phyloP scores from a whole-genome alignment of 2,797 vertebrate species.

The Brachymystax lenok region DNA sequence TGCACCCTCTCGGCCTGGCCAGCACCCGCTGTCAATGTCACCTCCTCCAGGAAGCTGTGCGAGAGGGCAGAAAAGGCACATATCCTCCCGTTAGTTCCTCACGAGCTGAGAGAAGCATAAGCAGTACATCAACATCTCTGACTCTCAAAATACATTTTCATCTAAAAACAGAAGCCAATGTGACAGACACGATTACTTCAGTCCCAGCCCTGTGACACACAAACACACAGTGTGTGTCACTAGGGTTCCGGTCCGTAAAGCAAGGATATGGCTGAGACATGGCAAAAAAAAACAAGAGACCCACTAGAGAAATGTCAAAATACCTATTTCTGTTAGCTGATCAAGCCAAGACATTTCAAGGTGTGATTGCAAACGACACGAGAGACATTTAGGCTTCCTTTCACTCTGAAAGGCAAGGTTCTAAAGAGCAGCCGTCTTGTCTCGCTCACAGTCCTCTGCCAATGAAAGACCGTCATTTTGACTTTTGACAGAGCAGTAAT shows the following conservation, averaged over 20 bases:
- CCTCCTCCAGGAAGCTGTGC: constrained; percentile 76
- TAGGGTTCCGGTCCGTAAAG: not conserved
- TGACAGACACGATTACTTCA: not conserved
- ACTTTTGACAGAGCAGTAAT: too few species aligned
- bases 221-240: too few species aligned
- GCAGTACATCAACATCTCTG: not conserved
- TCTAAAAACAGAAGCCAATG: not conserved
- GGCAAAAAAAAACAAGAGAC: not conserved
- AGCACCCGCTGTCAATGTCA: constrained; percentile 53
- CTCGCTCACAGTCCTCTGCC: too few species aligned
- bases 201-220: not conserved
- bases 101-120: not conserved
- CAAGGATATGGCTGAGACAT: not conserved
- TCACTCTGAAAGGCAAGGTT: too few species aligned
- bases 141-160: not conserved
- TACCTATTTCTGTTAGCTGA: not conserved
- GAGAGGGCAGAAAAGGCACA: not conserved
- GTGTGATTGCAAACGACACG: not conserved
- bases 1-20: constrained; percentile 52
- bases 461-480: too few species aligned
- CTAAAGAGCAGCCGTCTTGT: too few species aligned
- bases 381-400: not conserved
- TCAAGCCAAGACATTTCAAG: not conserved
- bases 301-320: not conserved
- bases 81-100: not conserved